Evolutionary conservation across 2,888 invertebrate genomes (phyloP), one percentile per base, ranked within the genome.

Genomic region (Heliconius aoede): DNA sequence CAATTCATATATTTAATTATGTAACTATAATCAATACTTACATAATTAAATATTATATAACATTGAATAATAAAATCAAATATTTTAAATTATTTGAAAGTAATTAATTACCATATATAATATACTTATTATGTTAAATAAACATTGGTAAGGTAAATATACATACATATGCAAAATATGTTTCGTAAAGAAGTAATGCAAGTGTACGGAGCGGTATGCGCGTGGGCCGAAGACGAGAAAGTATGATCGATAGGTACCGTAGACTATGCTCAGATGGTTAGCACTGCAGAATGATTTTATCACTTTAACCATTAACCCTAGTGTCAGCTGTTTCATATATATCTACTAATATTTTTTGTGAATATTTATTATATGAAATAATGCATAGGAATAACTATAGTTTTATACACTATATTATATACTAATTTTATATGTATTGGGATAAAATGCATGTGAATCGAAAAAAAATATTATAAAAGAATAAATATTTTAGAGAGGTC

Each of bases 161-260:
- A 68, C 13, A 30, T 69, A 69, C 46, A 30, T 69, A 69, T 69
- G 68, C 68, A 69, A 69, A 69, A 28, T 69, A 69, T 55, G 51
- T 72, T 72, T 72, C 60, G 60, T 40, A 62, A 76, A 72, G 58
- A 60, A 73, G 28, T 58, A 72, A 72, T 60, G 67, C 65, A 68
- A 72, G 46, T 72, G 58, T 68, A 61, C 28, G 60, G 26, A 60
- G 61, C 76, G 62, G 62, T 75, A 74, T 76, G 60, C 40, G 80
- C 79, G 85, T 83, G 80, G 84, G 82, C 71, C 68, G 80, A 75
- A 74, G 80, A 78, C 79, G 84, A 81, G 84, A 84, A 84, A 84
- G 84, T 83, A 76, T 79, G 81, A 82, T 82, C 82, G 84, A 83
- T 81, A 83, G 80, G 77, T 80, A 78, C 79, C 32, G 73, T 61